A percentile compares a stretch with the other conserved stretches of the same genome.
These are phyloP conservation scores for Oenanthe oenanthe DNA, from an alignment of 2,113 vertebrate genomes.

Conservation along the genomic window DNA sequence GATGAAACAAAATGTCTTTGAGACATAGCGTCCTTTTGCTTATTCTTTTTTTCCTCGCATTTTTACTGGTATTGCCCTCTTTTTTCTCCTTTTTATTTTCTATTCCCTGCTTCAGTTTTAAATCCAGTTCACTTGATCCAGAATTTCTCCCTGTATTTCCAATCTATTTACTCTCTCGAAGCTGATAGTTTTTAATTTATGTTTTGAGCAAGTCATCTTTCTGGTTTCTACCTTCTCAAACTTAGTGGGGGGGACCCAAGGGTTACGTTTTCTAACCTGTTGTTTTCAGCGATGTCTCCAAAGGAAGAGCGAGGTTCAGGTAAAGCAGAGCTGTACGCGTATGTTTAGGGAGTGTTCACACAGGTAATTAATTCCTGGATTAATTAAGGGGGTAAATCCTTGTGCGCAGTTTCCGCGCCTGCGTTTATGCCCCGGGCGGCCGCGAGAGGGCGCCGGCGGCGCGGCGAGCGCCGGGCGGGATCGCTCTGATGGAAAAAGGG, in stretches of 20 bases:
- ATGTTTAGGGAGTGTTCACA: accelerated
- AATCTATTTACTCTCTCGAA: background rate
- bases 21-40: background rate
- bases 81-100: background rate
- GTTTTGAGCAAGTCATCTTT: background rate
- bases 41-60: accelerated
- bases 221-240: background rate
- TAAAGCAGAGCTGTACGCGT: accelerated
- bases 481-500: accelerated
- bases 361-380: accelerated
- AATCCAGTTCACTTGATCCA: background rate
- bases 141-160: background rate
- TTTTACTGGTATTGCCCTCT: background rate
- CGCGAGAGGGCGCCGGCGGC: background rate
- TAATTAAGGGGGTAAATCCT: accelerated
- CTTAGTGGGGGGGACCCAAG: accelerated
- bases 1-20: background rate
- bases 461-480: background rate
- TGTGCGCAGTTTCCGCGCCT: accelerated
- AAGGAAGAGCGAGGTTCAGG: background rate
- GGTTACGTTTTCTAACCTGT: accelerated
- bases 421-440: background rate
- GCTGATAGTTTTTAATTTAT: accelerated
- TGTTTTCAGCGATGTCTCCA: background rate
- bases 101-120: background rate